Conservation (phyloP, 2,113 vertebrate species). For the Pachyramphus minor region DNA sequence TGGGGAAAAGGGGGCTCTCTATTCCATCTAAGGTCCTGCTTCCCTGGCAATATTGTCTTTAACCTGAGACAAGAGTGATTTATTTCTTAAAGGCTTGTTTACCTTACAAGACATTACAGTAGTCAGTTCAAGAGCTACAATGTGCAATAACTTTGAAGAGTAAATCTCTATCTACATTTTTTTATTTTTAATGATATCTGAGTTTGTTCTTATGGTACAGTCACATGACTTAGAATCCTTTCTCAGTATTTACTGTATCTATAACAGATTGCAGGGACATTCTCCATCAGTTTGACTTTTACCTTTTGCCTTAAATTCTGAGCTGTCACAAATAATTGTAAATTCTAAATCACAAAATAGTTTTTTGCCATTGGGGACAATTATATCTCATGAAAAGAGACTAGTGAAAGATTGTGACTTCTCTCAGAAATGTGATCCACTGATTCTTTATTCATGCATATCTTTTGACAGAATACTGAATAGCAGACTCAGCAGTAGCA, state of each 20-base stretch:
- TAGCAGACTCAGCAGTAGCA: background rate
- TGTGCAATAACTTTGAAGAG: background rate
- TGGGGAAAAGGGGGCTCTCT: background rate
- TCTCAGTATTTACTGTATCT: background rate
- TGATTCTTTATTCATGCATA: background rate
- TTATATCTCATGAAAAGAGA: background rate
- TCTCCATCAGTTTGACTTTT: background rate
- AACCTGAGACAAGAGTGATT: background rate
- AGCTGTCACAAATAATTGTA: no score
- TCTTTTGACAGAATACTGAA: background rate
- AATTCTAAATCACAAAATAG: background rate
- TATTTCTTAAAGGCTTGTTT: background rate
- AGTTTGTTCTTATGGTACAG: background rate
- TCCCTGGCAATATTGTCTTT: background rate
- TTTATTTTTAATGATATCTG: background rate
- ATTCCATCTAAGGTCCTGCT: background rate
- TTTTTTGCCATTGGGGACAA: background rate
- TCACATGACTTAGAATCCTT: background rate
- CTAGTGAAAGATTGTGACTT: background rate
- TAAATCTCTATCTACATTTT: background rate
- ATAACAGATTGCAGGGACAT: background rate
- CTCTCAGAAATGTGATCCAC: background rate
- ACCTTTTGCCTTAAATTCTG: background rate
- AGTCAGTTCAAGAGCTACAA: background rate
- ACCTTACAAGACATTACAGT: background rate